Base-by-base conservation (phyloP, 2,888 invertebrate species). In the Zaprionus bogoriensis region DNA sequence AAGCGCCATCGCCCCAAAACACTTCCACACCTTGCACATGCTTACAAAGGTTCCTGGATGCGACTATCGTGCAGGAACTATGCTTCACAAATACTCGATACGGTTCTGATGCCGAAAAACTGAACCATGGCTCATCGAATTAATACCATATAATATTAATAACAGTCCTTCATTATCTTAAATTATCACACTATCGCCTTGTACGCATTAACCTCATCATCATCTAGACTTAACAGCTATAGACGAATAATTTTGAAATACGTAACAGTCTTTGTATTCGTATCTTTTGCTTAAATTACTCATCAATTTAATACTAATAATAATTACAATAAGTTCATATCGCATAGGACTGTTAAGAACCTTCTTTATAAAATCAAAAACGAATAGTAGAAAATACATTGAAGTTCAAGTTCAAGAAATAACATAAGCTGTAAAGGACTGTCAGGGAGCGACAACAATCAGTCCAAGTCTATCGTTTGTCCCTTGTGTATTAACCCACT, bases 11-110 rank as follows among this genome's bases (percentile, higher is more conserved):
- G 27, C 17, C 47, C 66, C 53, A 27, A 61, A 36, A 47, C 25
- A 41, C 54, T 66, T 61, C 53, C 60, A 57, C 9, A 27, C 7
- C 12, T 28, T 20, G 12, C 48, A 50, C 66, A 70, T 70, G 3
- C 39, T 36, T 0, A 19, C 3, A 1, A 9, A 3, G 9, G 17
- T 17, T 12, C 17, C 3, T 2, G 4, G 6, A 4, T 3, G 14
- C 23, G 22, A 27, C 20, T 23, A 22, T 1, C 17, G 23, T 10
- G 7, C 7, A 20, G 17, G n/a, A 25, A 4, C 19, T 41, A 9
- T 14, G 42, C 45, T 25, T 22, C 3, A 4, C 10, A 51, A 63
- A 44, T 64, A 46, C 6, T 17, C 4, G 10, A 46, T 27, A n/a
- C n/a, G 7, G 4, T 22, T 14, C 4, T 1, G 1, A 17, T 4